Base-by-base conservation (phyloP, 2,113 vertebrate genomes). In the Callithrix jacchus region DNA sequence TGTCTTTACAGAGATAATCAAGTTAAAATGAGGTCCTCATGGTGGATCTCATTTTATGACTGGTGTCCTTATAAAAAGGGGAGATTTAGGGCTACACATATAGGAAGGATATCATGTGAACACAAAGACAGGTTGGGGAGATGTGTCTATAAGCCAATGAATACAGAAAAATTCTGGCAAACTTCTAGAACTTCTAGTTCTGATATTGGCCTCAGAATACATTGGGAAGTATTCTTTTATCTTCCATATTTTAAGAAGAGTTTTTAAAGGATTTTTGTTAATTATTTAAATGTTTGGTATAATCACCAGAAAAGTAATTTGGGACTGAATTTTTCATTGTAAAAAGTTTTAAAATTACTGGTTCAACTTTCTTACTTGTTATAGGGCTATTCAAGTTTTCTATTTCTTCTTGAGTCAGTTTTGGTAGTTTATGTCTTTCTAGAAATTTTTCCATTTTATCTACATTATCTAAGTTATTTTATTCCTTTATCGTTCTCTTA, bases 271-370 rank as follows among this genome's bases (percentile, higher is more conserved):
- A 84, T 87, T 87, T 94, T 3, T 92, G 13, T 45, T 74, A 54
- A 54, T 88, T 86, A 14, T 52, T 91, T 71, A 87, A 80, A 93
- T 81, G 23, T 92, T 92, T 76, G 23, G 1, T 93, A 79, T 77
- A 93, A 84, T 86, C 4, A 68, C 52, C 42, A 87, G 11, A 74
- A 93, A 94, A 96, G 54, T 11, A 54, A 70, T 25, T 37, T 70
- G 30, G 45, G 35, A 32, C 45, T 83, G 77, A 84, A 64, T 32
- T 74, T n/a, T 68, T 58, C 42, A 76, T 89, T 93, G n/a, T 90
- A 30, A 42, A 17, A 96, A 87, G 5, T 68, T 77, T 95, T 61
- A 42, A 93, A 84, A 82, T 77, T 52, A 71, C 68, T 76, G 61
- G 42, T 90, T 97, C 1, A 3, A 25, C 42, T 70, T 92, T 40